phyloP scores from a whole-genome alignment of 2,113 vertebrate genomes.

The Merops nubicus region DNA sequence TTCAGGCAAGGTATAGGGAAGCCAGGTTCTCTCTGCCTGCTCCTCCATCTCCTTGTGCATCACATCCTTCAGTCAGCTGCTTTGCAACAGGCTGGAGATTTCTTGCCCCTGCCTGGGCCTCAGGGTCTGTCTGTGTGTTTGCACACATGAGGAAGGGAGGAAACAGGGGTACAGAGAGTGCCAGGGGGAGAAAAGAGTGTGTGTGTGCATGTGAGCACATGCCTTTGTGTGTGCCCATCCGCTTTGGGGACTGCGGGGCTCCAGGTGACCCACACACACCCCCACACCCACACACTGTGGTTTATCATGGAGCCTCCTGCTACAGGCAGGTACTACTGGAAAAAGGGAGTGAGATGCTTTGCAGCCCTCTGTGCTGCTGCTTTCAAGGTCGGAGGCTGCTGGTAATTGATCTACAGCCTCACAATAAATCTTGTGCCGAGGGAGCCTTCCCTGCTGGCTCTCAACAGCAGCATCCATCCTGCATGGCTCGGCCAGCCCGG shows the following conservation, averaged over 20 bases:
- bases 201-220: neutral
- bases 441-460: neutral
- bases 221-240: neutral
- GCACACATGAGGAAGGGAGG: neutral
- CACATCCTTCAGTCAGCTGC: accelerated
- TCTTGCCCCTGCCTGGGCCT: neutral
- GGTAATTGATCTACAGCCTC: constrained; percentile 15
- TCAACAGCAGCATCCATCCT: neutral
- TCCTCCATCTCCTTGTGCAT: neutral
- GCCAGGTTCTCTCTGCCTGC: neutral
- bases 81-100: neutral
- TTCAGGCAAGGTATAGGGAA: neutral
- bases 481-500: neutral
- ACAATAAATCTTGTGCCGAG: neutral
- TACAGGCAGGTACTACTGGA: neutral
- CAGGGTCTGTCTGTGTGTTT: neutral
- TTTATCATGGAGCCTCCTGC: neutral
- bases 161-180: neutral
- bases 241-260: neutral
- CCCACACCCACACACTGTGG: too few relatives aligned
- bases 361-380: neutral
- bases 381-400: constrained; percentile 33
- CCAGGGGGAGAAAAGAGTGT: neutral
- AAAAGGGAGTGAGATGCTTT: neutral
- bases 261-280: neutral